Conservation (phyloP, 2,797 vertebrate species). For the Momotus momota region DNA sequence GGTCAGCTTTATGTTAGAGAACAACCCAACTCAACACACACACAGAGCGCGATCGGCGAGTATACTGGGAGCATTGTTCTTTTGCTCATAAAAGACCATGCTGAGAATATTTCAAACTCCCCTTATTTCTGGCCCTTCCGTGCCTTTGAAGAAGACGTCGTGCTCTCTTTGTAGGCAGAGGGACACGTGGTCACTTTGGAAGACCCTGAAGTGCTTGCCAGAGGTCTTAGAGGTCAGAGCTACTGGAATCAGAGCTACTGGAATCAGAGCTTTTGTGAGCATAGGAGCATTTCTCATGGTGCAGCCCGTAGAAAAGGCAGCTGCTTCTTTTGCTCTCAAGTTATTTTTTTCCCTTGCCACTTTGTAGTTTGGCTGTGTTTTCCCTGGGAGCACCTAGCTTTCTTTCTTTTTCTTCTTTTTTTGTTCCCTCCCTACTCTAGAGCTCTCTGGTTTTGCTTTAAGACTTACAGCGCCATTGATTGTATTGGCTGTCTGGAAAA, state of each 20-base stretch:
- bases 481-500: constrained; percentile 41
- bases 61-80: neutral
- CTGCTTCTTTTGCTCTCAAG: neutral
- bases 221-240: constrained; percentile 31
- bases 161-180: neutral
- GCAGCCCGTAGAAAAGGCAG: neutral
- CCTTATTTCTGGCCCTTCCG: neutral
- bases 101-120: neutral
- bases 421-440: neutral
- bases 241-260: neutral
- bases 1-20: constrained; percentile 9
- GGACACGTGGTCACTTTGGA: neutral
- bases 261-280: neutral
- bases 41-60: neutral
- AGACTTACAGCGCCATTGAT: constrained; percentile 46
- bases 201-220: neutral
- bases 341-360: neutral
- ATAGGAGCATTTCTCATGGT: neutral
- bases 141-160: neutral
- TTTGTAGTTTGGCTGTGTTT: constrained; percentile 1
- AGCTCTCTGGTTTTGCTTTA: constrained; percentile 39
- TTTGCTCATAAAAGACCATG: neutral
- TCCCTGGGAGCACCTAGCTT: neutral
- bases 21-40: neutral
- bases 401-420: neutral